Base-by-base conservation (phyloP, 2,888 invertebrate species). In the Drosophila planitibia region DNA sequence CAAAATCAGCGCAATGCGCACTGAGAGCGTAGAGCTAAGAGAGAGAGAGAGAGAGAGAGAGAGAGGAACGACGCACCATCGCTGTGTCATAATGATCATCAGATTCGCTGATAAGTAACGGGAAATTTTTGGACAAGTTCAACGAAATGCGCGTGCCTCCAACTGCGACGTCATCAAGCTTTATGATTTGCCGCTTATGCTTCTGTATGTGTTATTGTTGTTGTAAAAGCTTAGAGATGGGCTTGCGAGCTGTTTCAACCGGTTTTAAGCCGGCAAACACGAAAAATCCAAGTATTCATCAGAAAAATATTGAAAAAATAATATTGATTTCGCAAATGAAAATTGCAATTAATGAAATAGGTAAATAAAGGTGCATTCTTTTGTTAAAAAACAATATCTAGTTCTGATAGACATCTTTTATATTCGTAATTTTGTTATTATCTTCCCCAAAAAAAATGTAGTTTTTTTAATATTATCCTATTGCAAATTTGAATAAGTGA, bases 141-240 rank as follows among this genome's bases (percentile, higher is more conserved):
- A 66, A 44, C 57, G 64, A 69, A 78, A 44, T 76, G 88, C 81
- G 70, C 74, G 85, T 83, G 86, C 81, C 81, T 44, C 54, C 60
- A 69, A 55, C 51, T 61, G 63, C 81, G 54, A 83, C 84, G 88
- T 88, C 88, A 87, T 62, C 53, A 58, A 30, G 35, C 2, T 37
- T 37, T 59, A 62, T 66, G 59, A 25, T 65, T 72, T 28, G 19
- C 4, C 22, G 12, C 9, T 28, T 28, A 9, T 28, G 77, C 73
- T 72, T 58, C 69, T 39, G 44, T 30, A n/a, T 53, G 41, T 39
- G 19, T 54, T 64, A 72, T 59, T 37, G 39, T n/a, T 32, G 44
- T 51, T 9, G 25, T 30, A 7, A 35, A 22, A 12, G 19, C 14
- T 19, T 69, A 12, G 58, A 28, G 58, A 51, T 41, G 59, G 10